Base-by-base conservation (phyloP, 2,113 vertebrate genomes). In the Pithys albifrons region DNA sequence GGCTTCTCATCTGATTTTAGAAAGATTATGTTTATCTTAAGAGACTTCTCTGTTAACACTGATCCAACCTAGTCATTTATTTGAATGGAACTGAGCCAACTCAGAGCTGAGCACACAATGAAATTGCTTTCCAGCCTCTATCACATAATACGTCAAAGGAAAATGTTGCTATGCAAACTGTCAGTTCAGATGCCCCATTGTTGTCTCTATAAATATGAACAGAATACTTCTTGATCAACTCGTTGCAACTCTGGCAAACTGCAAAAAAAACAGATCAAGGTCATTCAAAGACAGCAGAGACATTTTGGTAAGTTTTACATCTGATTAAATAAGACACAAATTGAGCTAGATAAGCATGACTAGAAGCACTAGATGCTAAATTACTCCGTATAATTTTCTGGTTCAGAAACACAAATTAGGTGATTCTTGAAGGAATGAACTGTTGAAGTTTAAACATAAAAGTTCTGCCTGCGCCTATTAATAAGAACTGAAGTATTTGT, bases 271-370 rank as follows among this genome's bases (percentile, higher is more conserved):
- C 12, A 69, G 54, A 76, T 82, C 71, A 94, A 96, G 89, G 77
- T 91, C 84, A 80, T 28, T 85, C 73, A 75, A 66, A 88, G 74
- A 69, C 51, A 89, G 70, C 29, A 86, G 62, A 37, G 59, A 76
- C 51, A 92, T 75, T 80, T 58, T 51, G 41, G 24, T 18, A 81
- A 97, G 55, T 72, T 91, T 83, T 91, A 39, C 67, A 79, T 83
- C 91, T 98, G 51, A 96, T 97, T 97, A 81, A 93, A 92, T 14
- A 87, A 73, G 84, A 95, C 61, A 94, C 92, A 96, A 71, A 58
- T 55, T 61, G 62, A 95, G 31, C 85, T 89, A 54, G 54, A 89
- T 55, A 91, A 75, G n/a, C 51, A 82, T 24, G n/a, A 86, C 83
- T 66, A 72, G 79, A 96, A 96, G 65, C 45, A 92, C 54, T 91